Percentiles rank a stretch among this genome's conserved stretches.
phyloP scores from a whole-genome alignment of 1,140 invertebrate species.

The Drosophila carrolli region DNA sequence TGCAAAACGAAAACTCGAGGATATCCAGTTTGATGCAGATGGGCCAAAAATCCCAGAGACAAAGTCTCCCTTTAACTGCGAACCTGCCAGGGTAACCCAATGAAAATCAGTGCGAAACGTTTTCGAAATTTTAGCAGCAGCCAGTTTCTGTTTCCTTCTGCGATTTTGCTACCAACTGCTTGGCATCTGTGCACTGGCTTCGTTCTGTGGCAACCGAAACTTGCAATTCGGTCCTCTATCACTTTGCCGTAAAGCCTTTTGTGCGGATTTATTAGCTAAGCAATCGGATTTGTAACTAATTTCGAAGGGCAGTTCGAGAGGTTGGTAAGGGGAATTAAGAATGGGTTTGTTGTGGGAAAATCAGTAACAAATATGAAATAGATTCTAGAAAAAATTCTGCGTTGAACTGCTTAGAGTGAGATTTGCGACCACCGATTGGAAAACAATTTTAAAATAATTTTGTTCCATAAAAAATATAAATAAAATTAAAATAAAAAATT shows the following conservation, averaged over 20 bases:
- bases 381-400: too few relatives aligned
- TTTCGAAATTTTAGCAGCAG: constrained; percentile 61
- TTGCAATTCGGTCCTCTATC: constrained; percentile 42
- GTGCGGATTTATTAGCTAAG: constrained; percentile 40
- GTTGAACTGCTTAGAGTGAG: too few relatives aligned
- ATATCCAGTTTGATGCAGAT: constrained; percentile 50
- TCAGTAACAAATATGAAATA: neutral
- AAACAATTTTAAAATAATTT: too few relatives aligned
- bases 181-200: constrained; percentile 43
- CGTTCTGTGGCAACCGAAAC: constrained; percentile 47
- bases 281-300: constrained; percentile 26
- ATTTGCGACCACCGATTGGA: too few relatives aligned
- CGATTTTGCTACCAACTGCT: constrained; percentile 39
- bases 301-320: neutral
- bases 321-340: neutral
- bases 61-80: constrained; percentile 31
- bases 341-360: neutral
- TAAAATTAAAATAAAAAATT: too few relatives aligned
- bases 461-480: too few relatives aligned
- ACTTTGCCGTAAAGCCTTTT: constrained; percentile 35
- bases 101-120: constrained; percentile 72
- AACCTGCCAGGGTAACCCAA: constrained; percentile 52
- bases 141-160: constrained; percentile 19
- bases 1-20: constrained; percentile 34
- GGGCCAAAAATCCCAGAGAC: constrained; percentile 40